These are phyloP conservation scores for Paramormyrops hopkinsi DNA, from an alignment of 2,797 vertebrate species.

Conservation along the genomic window DNA sequence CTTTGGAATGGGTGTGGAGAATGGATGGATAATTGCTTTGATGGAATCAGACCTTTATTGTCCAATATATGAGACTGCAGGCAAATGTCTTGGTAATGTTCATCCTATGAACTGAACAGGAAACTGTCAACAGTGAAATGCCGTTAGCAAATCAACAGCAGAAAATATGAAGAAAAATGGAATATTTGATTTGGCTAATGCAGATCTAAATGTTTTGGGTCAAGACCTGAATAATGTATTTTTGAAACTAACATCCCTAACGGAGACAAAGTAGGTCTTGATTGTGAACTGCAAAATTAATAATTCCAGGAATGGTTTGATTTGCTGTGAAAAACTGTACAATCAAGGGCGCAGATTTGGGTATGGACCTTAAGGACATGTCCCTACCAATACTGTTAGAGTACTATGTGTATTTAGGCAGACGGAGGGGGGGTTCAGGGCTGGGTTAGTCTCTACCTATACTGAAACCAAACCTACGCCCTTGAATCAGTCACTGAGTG, in stretches of 20 bases:
- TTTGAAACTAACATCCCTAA: neutral
- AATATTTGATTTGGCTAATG: neutral
- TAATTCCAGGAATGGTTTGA: neutral
- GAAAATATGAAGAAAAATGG: neutral
- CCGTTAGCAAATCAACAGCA: neutral
- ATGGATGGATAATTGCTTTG: neutral
- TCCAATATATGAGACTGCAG: neutral
- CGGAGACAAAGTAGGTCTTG: neutral
- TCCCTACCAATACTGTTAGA: neutral
- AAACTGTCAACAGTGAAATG: neutral
- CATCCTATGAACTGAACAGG: neutral
- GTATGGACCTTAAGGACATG: neutral
- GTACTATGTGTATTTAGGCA: neutral
- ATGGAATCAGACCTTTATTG: neutral
- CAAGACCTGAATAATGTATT: neutral
- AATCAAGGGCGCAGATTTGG: neutral
- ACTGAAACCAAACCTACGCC: neutral
- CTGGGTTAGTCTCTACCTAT: neutral
- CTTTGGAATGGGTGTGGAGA: neutral
- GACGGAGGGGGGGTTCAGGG: neutral
- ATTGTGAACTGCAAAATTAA: neutral
- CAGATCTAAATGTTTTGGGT: neutral
- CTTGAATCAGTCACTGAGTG: neutral
- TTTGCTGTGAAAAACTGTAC: neutral
- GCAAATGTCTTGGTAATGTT: neutral